Evolutionary conservation across 2,888 invertebrate genomes (phyloP).

Genomic region (Ophion ventricosus): DNA sequence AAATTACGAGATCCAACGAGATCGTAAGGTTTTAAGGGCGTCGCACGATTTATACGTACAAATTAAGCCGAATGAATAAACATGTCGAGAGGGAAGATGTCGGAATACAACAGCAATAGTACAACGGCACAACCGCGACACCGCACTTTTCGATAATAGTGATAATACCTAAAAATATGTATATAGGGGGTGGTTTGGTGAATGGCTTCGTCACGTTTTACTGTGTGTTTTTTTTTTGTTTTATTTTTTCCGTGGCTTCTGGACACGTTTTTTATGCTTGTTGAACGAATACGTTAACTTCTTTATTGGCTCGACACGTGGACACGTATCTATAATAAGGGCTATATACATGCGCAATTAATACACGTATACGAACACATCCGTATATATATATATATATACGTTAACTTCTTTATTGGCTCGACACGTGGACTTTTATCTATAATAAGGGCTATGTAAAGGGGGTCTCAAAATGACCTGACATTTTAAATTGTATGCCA

Average conservation of each 20-base stretch:
- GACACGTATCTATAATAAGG: slow-evolving; percentile 69
- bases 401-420: slow-evolving; percentile 79
- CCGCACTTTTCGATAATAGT: slow-evolving; percentile 67
- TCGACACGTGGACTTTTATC: slow-evolving; percentile 78
- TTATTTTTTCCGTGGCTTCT: not conserved
- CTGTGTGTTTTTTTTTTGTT: slow-evolving; percentile 10
- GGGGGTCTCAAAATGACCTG: too few relatives aligned
- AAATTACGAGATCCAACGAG: slow-evolving; percentile 32
- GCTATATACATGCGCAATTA: not conserved
- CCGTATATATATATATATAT: slow-evolving; percentile 55
- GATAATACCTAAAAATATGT: slow-evolving; percentile 70
- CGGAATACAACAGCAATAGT: slow-evolving; percentile 78
- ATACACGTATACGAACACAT: slow-evolving; percentile 6
- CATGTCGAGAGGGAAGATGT: slow-evolving; percentile 66
- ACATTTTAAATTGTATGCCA: too few relatives aligned
- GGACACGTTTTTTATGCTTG: slow-evolving; percentile 74
- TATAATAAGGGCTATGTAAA: slow-evolving; percentile 43
- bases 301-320: slow-evolving; percentile 80
- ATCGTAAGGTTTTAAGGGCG: slow-evolving; percentile 77
- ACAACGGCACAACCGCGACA: slow-evolving; percentile 60
- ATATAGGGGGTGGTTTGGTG: not conserved
- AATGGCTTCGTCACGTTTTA: slow-evolving; percentile 15
- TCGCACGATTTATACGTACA: slow-evolving; percentile 80
- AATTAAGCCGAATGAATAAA: slow-evolving; percentile 81
- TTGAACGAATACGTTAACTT: slow-evolving; percentile 78